These are phyloP conservation scores for Catocala fraxini DNA, from an alignment of 2,888 invertebrate species.

Conservation along the genomic window DNA sequence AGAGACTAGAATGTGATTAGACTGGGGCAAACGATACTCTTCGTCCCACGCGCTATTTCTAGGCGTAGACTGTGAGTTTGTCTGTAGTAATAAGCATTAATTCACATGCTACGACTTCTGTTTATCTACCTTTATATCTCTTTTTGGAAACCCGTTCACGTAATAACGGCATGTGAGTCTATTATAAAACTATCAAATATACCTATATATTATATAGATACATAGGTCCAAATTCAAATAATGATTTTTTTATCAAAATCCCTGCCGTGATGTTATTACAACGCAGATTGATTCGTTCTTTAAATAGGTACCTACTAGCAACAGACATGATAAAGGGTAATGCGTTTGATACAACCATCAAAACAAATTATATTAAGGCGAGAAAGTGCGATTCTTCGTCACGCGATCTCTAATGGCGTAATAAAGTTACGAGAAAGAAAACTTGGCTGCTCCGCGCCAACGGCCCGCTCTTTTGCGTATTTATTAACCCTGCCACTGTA, in stretches of 20 bases:
- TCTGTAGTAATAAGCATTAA: too few species aligned
- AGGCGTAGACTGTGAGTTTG: too few species aligned
- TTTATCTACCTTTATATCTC: too few species aligned
- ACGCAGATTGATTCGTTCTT: slow-evolving; percentile 27
- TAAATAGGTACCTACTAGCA: slow-evolving; percentile 24
- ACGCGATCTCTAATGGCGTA: slow-evolving; percentile 84
- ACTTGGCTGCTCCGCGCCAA: slow-evolving; percentile 69
- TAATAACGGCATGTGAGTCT: too few species aligned
- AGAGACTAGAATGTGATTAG: too few species aligned
- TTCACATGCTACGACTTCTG: too few species aligned
- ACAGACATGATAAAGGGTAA: slow-evolving; percentile 63
- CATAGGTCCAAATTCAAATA: too few species aligned
- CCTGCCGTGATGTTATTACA: slow-evolving; percentile 12
- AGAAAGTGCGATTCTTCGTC: slow-evolving; percentile 78
- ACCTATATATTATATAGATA: too few species aligned
- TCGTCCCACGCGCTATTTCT: too few species aligned
- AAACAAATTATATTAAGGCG: slow-evolving; percentile 75
- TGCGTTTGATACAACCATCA: slow-evolving; percentile 70
- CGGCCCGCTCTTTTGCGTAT: slow-evolving; percentile 82
- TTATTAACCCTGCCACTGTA: slow-evolving; percentile 77
- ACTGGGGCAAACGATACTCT: too few species aligned
- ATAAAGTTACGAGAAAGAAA: slow-evolving; percentile 85
- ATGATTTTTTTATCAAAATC: neutral
- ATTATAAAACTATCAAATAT: too few species aligned
- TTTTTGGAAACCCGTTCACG: too few species aligned